A percentile compares a stretch with the other conserved stretches of the same genome.
Conservation (phyloP, 1,140 invertebrate species). For the Cydia amplana region DNA sequence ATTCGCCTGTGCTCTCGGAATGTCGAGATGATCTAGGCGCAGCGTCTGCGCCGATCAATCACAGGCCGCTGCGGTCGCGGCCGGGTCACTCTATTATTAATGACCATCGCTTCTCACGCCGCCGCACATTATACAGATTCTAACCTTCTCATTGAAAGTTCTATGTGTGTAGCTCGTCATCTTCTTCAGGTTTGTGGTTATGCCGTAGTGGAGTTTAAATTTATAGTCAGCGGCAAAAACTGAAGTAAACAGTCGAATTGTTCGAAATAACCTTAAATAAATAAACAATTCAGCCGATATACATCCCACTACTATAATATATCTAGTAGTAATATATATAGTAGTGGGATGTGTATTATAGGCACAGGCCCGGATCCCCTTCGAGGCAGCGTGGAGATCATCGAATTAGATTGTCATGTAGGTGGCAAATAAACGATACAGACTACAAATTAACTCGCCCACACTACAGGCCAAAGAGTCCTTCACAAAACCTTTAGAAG, state of each 20-base stretch:
- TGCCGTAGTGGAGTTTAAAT: background rate
- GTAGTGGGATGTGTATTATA: too few species aligned
- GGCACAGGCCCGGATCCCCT: too few species aligned
- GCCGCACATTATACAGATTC: conserved; percentile 24
- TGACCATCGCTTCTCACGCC: conserved; percentile 31
- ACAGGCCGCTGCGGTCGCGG: conserved; percentile 16
- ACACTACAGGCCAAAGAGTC: background rate
- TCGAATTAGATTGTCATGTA: conserved; percentile 1
- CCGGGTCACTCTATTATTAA: conserved; percentile 34
- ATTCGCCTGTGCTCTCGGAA: conserved; percentile 3
- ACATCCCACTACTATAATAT: too few species aligned
- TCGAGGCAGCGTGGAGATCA: too few species aligned
- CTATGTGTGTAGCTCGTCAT: background rate
- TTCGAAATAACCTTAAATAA: too few species aligned
- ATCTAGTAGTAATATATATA: too few species aligned
- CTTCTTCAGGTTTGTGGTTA: background rate
- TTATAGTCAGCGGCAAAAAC: too few species aligned
- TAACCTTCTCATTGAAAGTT: background rate
- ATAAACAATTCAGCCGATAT: too few species aligned
- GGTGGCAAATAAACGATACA: background rate
- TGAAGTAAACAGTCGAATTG: too few species aligned
- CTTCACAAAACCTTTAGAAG: background rate
- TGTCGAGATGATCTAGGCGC: conserved; percentile 23
- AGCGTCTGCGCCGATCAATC: conserved; percentile 33
- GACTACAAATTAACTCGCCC: background rate